Percentiles rank a stretch among this genome's conserved stretches.
Conservation (phyloP, 1,140 invertebrate species). For the Sycophila sp. region DNA sequence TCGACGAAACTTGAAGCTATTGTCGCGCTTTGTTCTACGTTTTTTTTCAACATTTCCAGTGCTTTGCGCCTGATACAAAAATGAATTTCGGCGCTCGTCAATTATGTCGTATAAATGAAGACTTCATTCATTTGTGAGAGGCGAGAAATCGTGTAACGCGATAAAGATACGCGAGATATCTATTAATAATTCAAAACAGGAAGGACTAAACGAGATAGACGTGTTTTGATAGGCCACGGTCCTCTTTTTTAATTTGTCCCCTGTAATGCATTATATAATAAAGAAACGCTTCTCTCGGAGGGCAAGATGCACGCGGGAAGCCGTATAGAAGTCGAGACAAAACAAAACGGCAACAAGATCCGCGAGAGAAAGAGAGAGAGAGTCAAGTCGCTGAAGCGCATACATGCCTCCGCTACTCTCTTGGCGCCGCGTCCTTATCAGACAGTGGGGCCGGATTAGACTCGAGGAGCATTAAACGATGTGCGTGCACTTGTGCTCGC, state of each 20-base stretch:
- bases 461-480: slow-evolving; percentile 49
- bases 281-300: not conserved
- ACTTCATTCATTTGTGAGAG: not conserved
- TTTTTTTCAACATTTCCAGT: no score
- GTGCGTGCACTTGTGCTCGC: slow-evolving; percentile 45
- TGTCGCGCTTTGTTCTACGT: no score
- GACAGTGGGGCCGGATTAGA: no score
- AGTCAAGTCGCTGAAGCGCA: slow-evolving; percentile 10
- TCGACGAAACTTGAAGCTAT: no score
- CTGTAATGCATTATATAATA: slow-evolving; percentile 9
- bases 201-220: not conserved
- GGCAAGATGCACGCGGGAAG: not conserved
- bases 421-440: no score
- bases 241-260: not conserved
- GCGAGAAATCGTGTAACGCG: slow-evolving; percentile 3
- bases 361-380: slow-evolving; percentile 27
- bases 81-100: no score
- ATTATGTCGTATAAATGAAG: no score
- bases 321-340: no score
- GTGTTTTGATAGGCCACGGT: not conserved
- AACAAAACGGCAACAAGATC: no score
- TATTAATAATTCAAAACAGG: slow-evolving; percentile 14
- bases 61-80: no score
- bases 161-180: not conserved
- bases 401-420: not conserved